Conservation (phyloP, 2,113 vertebrate genomes). For the Etia nguti region DNA sequence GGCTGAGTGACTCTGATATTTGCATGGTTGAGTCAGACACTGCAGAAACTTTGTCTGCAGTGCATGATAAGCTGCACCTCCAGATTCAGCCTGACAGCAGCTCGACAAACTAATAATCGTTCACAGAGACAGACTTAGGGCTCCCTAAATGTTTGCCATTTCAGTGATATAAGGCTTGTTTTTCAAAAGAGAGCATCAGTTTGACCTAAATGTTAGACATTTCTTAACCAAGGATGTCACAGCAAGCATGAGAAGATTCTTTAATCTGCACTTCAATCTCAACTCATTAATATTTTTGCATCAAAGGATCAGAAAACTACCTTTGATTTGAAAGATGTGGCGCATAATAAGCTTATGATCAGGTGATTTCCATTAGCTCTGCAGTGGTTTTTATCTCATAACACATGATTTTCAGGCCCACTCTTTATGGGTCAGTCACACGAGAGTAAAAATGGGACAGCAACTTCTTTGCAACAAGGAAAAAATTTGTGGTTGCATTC, state of each 20-base stretch:
- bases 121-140: constrained; percentile 12
- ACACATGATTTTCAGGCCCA: background rate
- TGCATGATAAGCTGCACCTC: constrained; percentile 31
- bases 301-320: background rate
- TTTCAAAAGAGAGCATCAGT: background rate
- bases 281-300: background rate
- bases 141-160: constrained; percentile 30
- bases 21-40: constrained; percentile 33
- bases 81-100: constrained; percentile 52
- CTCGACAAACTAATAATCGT: constrained; percentile 41
- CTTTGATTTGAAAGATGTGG: background rate
- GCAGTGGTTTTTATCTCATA: background rate
- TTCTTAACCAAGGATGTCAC: background rate
- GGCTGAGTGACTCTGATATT: constrained; percentile 14
- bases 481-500: background rate
- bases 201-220: background rate
- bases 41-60: constrained; percentile 43
- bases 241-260: background rate
- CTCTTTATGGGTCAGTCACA: background rate
- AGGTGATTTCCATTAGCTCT: background rate
- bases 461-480: no score
- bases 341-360: background rate
- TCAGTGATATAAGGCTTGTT: background rate
- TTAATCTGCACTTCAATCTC: background rate
- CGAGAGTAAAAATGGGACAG: background rate